phyloP scores from a whole-genome alignment of 2,888 invertebrate genomes.

The Leptopilina drosophilae region DNA sequence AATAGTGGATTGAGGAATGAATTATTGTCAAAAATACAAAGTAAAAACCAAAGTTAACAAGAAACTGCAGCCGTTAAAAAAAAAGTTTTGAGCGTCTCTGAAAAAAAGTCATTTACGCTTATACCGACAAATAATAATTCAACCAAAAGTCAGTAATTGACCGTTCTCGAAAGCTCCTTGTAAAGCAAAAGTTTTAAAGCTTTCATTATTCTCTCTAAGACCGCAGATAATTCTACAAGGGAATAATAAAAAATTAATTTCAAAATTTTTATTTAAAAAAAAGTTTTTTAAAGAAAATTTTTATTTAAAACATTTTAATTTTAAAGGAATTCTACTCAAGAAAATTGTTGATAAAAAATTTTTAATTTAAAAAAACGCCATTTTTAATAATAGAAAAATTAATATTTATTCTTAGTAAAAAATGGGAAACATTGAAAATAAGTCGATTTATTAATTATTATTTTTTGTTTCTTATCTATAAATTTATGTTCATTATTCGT shows the following conservation, averaged over 20 bases:
- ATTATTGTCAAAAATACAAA: slow-evolving; percentile 41
- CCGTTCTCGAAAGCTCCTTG: slow-evolving; percentile 61
- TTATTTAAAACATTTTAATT: no score
- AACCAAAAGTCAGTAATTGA: slow-evolving; percentile 63
- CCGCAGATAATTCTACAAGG: slow-evolving; percentile 43
- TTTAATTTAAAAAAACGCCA: no score
- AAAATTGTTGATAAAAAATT: no score
- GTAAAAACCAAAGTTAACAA: slow-evolving; percentile 13
- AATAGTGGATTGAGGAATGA: slow-evolving; percentile 14
- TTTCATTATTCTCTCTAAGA: slow-evolving; percentile 57
- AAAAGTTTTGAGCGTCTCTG: slow-evolving; percentile 40
- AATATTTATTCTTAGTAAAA: no score
- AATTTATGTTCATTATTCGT: no score
- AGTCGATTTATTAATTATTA: no score
- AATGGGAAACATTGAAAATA: no score
- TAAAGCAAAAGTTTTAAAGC: slow-evolving; percentile 60
- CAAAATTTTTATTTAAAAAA: neutral
- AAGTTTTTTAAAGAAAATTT: neutral
- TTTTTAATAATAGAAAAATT: no score
- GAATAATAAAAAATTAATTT: no score
- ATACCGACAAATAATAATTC: slow-evolving; percentile 40
- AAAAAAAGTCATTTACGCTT: slow-evolving; percentile 42
- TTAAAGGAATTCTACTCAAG: no score
- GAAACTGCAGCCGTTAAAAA: neutral
- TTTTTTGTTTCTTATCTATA: no score